Evolutionary conservation across 1,140 invertebrate species (phyloP).

Genomic region (Halesus radiatus): DNA sequence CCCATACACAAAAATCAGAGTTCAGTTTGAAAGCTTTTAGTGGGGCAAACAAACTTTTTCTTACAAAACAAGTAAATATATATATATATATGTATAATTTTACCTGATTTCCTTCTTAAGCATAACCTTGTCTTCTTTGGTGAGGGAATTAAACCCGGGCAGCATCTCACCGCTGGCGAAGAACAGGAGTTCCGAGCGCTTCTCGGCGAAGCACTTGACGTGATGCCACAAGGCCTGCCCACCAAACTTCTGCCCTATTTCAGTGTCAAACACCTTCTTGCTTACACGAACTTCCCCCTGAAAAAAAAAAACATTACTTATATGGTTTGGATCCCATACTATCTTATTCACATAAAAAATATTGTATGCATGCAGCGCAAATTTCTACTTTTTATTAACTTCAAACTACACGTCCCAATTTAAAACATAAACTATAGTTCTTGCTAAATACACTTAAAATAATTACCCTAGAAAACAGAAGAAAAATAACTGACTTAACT

Average conservation of each 20-base stretch:
- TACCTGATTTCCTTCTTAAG: slow-evolving; percentile 80
- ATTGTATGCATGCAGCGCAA: too few relatives aligned
- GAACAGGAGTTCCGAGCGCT: slow-evolving; percentile 83
- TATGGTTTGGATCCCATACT: too few relatives aligned
- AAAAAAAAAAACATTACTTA: slow-evolving; percentile 45
- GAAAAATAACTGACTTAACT: too few relatives aligned
- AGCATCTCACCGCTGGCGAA: slow-evolving; percentile 79
- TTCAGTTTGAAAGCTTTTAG: too few relatives aligned
- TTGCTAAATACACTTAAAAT: too few relatives aligned
- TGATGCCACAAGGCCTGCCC: slow-evolving; percentile 91
- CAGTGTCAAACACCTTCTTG: slow-evolving; percentile 90
- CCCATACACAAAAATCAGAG: too few relatives aligned
- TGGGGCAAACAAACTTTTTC: too few relatives aligned
- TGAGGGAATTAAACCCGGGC: slow-evolving; percentile 81
- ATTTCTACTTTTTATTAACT: too few relatives aligned
- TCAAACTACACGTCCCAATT: too few relatives aligned
- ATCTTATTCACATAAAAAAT: too few relatives aligned
- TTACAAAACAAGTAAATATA: slow-evolving; percentile 1
- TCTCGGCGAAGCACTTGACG: slow-evolving; percentile 90
- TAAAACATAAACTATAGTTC: too few relatives aligned
- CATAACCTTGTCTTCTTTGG: slow-evolving; percentile 80
- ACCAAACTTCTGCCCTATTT: slow-evolving; percentile 84
- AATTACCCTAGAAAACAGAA: too few relatives aligned
- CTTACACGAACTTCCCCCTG: slow-evolving; percentile 85
- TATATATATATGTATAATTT: slow-evolving; percentile 52